Evolutionary conservation across 2,113 vertebrate genomes (phyloP).

Genomic region (Dasyurus viverrinus): DNA sequence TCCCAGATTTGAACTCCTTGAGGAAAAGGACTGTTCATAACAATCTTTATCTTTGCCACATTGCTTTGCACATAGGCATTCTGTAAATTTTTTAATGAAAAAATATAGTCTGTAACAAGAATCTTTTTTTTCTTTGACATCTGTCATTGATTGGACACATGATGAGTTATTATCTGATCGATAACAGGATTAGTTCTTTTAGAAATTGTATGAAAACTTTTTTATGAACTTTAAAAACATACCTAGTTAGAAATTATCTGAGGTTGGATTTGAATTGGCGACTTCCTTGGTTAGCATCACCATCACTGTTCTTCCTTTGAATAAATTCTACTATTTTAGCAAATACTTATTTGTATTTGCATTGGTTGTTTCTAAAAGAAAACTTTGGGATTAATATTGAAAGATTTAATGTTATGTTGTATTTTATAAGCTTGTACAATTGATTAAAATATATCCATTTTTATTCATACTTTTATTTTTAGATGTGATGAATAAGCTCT

Average conservation of each 20-base stretch:
- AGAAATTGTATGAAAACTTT: constrained; percentile 2
- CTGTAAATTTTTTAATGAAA: constrained; percentile 35
- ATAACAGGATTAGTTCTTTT: constrained; percentile 40
- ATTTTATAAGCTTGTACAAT: neutral
- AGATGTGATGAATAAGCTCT: constrained; percentile 29
- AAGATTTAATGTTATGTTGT: constrained; percentile 55
- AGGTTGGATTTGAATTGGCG: neutral
- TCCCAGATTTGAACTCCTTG: constrained; percentile 8
- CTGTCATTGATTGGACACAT: constrained; percentile 36
- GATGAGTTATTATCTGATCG: constrained; percentile 20
- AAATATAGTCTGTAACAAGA: neutral
- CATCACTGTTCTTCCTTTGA: neutral
- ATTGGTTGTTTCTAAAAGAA: neutral
- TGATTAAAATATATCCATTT: neutral
- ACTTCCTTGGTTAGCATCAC: neutral
- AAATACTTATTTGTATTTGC: neutral
- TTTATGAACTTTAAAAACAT: neutral
- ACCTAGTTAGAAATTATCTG: neutral
- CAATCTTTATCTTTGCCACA: neutral
- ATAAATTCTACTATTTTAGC: neutral
- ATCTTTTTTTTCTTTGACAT: constrained; percentile 39
- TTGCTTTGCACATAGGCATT: constrained; percentile 7
- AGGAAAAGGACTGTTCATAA: neutral
- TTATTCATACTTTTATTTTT: neutral
- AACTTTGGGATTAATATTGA: neutral